Evolutionary conservation across 2,888 invertebrate species (phyloP).

Genomic region (Allacma fusca): DNA sequence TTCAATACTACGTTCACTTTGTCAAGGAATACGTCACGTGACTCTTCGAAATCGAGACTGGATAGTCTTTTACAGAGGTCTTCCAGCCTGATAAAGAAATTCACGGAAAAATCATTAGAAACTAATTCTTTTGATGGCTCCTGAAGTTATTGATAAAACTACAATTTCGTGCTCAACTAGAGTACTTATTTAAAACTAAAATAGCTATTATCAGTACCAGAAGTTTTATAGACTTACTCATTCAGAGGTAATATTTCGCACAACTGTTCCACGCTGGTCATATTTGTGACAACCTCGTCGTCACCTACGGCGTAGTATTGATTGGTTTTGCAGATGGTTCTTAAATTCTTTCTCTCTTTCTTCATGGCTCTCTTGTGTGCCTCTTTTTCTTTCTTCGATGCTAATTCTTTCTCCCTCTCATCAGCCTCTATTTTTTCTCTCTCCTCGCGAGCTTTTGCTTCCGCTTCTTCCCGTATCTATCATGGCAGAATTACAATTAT

Average conservation of each 20-base stretch:
- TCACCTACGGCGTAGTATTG: slow-evolving; percentile 78
- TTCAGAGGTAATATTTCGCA: slow-evolving; percentile 75
- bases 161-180: neutral
- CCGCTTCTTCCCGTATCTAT: slow-evolving; percentile 71
- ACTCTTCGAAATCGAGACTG: slow-evolving; percentile 65
- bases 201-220: no score
- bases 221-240: no score
- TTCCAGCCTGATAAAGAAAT: slow-evolving; percentile 61
- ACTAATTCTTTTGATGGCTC: no score
- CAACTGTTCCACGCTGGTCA: slow-evolving; percentile 91
- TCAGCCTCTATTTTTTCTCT: slow-evolving; percentile 82
- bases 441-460: slow-evolving; percentile 69
- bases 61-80: slow-evolving; percentile 62
- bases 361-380: slow-evolving; percentile 83
- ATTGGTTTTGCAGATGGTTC: slow-evolving; percentile 81
- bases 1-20: slow-evolving; percentile 77
- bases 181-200: no score
- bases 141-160: neutral
- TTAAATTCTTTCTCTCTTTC: slow-evolving; percentile 82
- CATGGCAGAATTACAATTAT: neutral
- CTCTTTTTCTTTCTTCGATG: slow-evolving; percentile 84
- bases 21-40: slow-evolving; percentile 73
- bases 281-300: slow-evolving; percentile 79
- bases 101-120: no score
- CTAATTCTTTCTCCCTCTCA: slow-evolving; percentile 82